These are phyloP conservation scores for Silurus glanis DNA, from an alignment of 2,113 vertebrate genomes.

Conservation along the genomic window DNA sequence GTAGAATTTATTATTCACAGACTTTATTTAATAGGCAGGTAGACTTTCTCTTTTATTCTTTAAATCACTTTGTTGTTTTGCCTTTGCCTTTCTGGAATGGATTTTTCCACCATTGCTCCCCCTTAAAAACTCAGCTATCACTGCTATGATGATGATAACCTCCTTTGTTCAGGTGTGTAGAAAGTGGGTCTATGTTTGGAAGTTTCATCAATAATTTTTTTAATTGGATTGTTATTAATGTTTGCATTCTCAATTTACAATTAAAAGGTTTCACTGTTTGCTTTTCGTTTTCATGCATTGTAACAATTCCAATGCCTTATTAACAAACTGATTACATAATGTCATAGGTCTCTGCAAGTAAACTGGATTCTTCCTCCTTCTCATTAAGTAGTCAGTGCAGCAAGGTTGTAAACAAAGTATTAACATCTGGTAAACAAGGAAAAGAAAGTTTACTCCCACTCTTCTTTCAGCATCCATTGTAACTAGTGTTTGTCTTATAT, in stretches of 20 bases:
- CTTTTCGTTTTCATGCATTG: background rate
- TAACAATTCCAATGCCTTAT: background rate
- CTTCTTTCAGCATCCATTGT: background rate
- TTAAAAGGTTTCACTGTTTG: background rate
- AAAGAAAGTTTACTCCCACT: background rate
- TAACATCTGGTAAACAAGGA: background rate
- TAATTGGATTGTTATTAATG: too few species aligned
- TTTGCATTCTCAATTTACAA: background rate
- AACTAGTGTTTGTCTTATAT: background rate
- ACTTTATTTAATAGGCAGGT: background rate
- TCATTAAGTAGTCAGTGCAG: background rate
- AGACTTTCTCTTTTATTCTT: background rate
- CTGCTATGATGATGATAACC: background rate
- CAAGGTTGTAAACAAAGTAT: background rate
- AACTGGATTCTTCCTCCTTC: background rate
- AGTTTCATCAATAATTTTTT: background rate
- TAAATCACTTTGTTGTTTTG: constrained; percentile 5
- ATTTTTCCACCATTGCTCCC: background rate
- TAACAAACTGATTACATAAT: background rate
- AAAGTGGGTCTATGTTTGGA: background rate
- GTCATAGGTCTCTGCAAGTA: background rate
- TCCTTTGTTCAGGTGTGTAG: background rate
- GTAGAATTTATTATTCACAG: background rate
- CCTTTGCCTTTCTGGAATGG: too few species aligned
- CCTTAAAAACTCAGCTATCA: background rate